A percentile compares a stretch with the other conserved stretches of the same genome.
phyloP scores from a whole-genome alignment of 2,888 invertebrate genomes.

The Phalera bucephala region DNA sequence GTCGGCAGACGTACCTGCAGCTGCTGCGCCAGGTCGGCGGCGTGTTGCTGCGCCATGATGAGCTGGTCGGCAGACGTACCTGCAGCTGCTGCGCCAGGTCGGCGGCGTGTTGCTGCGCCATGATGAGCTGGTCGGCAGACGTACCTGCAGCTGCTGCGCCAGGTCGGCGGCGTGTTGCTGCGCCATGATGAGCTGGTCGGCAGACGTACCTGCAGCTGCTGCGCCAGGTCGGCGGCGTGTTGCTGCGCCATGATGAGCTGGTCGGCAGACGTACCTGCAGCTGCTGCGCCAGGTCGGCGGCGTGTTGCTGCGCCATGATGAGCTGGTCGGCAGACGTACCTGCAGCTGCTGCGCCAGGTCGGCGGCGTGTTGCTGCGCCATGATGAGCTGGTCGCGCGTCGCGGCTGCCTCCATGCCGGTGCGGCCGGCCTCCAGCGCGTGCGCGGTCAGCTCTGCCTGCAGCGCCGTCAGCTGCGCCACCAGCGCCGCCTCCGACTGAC shows the following conservation, averaged over 20 bases:
- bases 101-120: too few species aligned
- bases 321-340: slow-evolving; percentile 26
- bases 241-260: too few species aligned
- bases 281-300: slow-evolving; percentile 1
- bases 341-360: slow-evolving; percentile 81
- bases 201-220: too few species aligned
- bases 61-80: too few species aligned
- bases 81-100: too few species aligned
- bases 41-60: too few species aligned
- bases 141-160: too few species aligned
- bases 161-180: too few species aligned
- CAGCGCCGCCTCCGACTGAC: slow-evolving; percentile 57
- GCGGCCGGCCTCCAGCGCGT: slow-evolving; percentile 61
- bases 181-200: background rate
- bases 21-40: too few species aligned
- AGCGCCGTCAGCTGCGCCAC: slow-evolving; percentile 73
- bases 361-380: slow-evolving; percentile 76
- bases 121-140: too few species aligned
- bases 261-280: slow-evolving; percentile 1
- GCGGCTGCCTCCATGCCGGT: slow-evolving; percentile 74
- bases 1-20: too few species aligned
- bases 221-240: too few species aligned
- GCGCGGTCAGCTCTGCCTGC: slow-evolving; percentile 63
- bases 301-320: background rate
- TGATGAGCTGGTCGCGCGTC: slow-evolving; percentile 61